phyloP scores from a whole-genome alignment of 1,140 invertebrate genomes.

The Drosophila triauraria region DNA sequence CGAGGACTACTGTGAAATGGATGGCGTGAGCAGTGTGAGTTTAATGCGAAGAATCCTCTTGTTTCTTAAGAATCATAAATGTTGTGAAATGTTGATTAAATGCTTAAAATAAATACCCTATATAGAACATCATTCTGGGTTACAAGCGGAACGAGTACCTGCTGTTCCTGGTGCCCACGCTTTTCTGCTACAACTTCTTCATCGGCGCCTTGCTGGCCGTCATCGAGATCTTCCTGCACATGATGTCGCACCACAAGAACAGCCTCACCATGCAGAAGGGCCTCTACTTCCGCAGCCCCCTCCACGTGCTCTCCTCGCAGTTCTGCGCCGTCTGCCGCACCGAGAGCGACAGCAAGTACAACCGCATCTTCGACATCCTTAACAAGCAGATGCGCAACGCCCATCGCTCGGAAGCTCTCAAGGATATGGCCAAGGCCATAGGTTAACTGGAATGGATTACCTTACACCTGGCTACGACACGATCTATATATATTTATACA shows the following conservation, averaged over 20 bases:
- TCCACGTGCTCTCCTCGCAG: conserved; percentile 87
- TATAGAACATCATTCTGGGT: conserved; percentile 82
- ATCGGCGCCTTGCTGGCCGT: conserved; percentile 64
- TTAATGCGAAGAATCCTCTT: background rate
- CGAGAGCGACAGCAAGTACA: conserved; percentile 85
- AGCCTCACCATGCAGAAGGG: conserved; percentile 85
- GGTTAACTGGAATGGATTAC: conserved; percentile 23
- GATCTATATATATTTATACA: conserved; percentile 26
- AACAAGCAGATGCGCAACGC: conserved; percentile 74
- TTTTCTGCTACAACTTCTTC: conserved; percentile 83
- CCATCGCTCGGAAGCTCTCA: conserved; percentile 62
- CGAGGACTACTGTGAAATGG: conserved; percentile 78
- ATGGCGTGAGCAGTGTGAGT: conserved; percentile 76
- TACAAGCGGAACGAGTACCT: conserved; percentile 68
- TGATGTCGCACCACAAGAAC: conserved; percentile 87
- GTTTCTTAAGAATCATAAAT: background rate
- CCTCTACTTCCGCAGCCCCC: conserved; percentile 87
- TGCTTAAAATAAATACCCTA: conserved; percentile 12
- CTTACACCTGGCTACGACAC: conserved; percentile 8
- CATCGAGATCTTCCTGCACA: conserved; percentile 85
- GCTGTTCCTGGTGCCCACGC: conserved; percentile 84
- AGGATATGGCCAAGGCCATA: conserved; percentile 74
- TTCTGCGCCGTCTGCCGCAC: conserved; percentile 87
- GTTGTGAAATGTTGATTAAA: conserved; percentile 12
- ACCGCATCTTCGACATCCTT: conserved; percentile 69